A percentile compares a stretch with the other conserved stretches of the same genome.
Evolutionary conservation across 2,888 invertebrate genomes (phyloP).

Genomic region (Parnassius glacialis): DNA sequence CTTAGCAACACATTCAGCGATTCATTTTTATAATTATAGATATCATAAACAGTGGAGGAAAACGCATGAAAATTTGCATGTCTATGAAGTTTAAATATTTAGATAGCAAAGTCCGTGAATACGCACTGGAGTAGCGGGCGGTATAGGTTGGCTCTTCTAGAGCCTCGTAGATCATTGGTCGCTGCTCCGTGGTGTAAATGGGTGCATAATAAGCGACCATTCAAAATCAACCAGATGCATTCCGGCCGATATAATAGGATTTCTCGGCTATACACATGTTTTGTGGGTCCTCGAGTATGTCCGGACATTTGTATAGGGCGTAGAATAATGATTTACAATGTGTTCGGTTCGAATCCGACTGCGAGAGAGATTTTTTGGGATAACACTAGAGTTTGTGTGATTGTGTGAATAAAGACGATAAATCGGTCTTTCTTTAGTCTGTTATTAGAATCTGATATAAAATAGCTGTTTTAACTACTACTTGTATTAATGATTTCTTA

Average conservation of each 20-base stretch:
- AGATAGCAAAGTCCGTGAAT: too few relatives aligned
- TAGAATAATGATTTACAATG: slow-evolving; percentile 76
- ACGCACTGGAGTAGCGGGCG: not conserved
- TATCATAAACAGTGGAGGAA: too few relatives aligned
- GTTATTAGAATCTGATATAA: not conserved
- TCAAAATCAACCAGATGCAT: slow-evolving; percentile 76
- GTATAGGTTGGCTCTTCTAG: slow-evolving; percentile 10
- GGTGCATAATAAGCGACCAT: slow-evolving; percentile 79
- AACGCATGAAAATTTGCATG: too few relatives aligned
- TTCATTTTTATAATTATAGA: too few relatives aligned
- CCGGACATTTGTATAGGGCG: slow-evolving; percentile 71
- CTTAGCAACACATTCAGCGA: too few relatives aligned
- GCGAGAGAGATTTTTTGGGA: slow-evolving; percentile 10
- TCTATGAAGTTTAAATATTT: too few relatives aligned
- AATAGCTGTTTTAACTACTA: too few relatives aligned
- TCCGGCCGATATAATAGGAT: slow-evolving; percentile 72
- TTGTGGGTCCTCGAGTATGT: slow-evolving; percentile 56
- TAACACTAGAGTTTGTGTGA: slow-evolving; percentile 11
- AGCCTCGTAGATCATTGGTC: not conserved
- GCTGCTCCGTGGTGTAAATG: slow-evolving; percentile 68
- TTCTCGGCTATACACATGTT: slow-evolving; percentile 70
- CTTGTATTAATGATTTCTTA: too few relatives aligned
- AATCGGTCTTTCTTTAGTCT: not conserved
- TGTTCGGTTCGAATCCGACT: slow-evolving; percentile 37
- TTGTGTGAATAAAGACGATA: slow-evolving; percentile 7